Conservation (phyloP, 2,797 vertebrate species). For the Ptychadena robeensis region DNA sequence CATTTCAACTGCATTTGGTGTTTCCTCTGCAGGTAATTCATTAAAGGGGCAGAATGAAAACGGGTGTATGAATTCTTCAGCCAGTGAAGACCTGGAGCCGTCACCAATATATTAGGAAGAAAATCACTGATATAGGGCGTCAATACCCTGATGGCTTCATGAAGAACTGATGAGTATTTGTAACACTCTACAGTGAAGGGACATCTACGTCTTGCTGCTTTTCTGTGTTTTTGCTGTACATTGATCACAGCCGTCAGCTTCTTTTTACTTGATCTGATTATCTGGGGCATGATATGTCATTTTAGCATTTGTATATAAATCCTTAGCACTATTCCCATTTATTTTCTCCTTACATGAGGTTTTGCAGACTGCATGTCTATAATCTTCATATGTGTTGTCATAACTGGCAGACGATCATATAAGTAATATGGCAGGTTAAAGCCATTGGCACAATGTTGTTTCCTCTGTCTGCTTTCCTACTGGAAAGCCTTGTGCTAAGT, state of each 20-base stretch:
- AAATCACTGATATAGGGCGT: not conserved
- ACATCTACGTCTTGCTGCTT: constrained; percentile 25
- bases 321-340: constrained; percentile 1
- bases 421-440: not conserved
- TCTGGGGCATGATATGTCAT: not conserved
- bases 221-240: constrained; percentile 39
- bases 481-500: not conserved
- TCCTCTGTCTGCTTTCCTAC: not conserved
- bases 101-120: not conserved
- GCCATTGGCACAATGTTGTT: not conserved
- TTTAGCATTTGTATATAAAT: constrained; percentile 51
- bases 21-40: not conserved
- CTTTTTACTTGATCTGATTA: constrained; percentile 19
- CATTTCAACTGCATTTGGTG: not conserved
- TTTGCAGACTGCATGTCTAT: not conserved
- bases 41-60: not conserved
- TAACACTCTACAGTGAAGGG: constrained; percentile 10
- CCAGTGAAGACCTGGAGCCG: not conserved
- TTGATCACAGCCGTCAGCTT: not conserved
- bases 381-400: not conserved
- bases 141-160: not conserved
- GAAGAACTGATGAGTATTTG: not conserved
- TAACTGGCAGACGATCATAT: not conserved
- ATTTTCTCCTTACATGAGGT: not conserved
- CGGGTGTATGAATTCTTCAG: not conserved